Base-by-base conservation (phyloP, 2,888 invertebrate species). In the Apamea anceps region DNA sequence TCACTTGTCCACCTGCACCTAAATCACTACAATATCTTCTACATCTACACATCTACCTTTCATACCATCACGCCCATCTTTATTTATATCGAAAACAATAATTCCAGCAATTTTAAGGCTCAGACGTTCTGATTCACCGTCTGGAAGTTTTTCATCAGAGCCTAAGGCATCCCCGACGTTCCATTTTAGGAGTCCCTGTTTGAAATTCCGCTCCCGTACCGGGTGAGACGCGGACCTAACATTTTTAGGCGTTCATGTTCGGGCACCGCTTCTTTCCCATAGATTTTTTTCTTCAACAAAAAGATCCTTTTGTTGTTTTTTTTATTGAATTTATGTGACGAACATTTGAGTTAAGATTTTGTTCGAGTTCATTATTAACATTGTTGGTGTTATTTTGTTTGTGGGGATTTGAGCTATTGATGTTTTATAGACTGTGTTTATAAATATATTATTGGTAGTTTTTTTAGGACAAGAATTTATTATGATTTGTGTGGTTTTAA, bases 241-340 rank as follows among this genome's bases (percentile, higher is more conserved):
- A 96, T 96, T 94, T 95, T 96, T 95, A 93, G 94, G 95, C 95
- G 96, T 96, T 92, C 95, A 89, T 94, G 95, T 96, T 92, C 94
- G 90, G 84, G 82, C 90, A 91, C 91, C 89, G 92, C 89, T 92
- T 91, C 92, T 92, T 95, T 95, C 96, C 94, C 95, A 95, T 93
- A 91, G 90, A 79, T 88, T 94, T 95, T 95, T 94, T 92, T 90
- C 83, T 87, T 77, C 13, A 74, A 84, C 87, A 88, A 84, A 89
- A 88, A 87, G 66, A 15, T 81, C 79, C 90, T 88, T 92, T 92
- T 92, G 91, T 93, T 90, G 86, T 81, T 90, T 93, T 81, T 93
- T 77, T 92, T 91, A 72, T 87, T 74, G 82, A 32, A 89, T 89
- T 92, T 90, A 87, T 89, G 86, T 86, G 89, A 87, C 85, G 73